Evolutionary conservation across 1,140 invertebrate species (phyloP), one percentile per base, ranked within the genome.

Genomic region (Oncopodura yosiiana): DNA sequence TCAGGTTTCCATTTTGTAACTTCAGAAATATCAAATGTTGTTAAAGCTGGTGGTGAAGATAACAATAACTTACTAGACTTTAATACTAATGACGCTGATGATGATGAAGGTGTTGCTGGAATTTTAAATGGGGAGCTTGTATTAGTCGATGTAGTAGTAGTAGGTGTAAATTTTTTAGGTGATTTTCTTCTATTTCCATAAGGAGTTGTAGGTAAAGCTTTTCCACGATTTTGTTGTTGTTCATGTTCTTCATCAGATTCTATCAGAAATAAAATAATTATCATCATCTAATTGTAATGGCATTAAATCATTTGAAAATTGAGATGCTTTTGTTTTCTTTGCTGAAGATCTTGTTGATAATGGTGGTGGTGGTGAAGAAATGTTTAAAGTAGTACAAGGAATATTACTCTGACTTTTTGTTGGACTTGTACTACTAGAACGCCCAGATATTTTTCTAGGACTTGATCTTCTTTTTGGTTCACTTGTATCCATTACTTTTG

Each of bases 221-320:
- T n/a, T n/a, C n/a, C n/a, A n/a, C n/a, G n/a, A n/a, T n/a, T n/a
- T n/a, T n/a, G n/a, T n/a, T n/a, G 9, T 39, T 39, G 9, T 39
- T 39, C 42, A 19, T 8, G 3, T 6, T 37, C 34, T 38, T 53
- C 50, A 26, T 53, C 42, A n/a, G n/a, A n/a, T n/a, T n/a, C n/a
- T n/a, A 8, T 53, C 50, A 1, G 50, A 53, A 36, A 53, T 44
- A n/a, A 53, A 53, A 32, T 54, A 54, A 16, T 36, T 36, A 0
- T 30, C 26, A 41, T 54, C 52, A 32, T 16, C n/a, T n/a, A 46
- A 19, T 16, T 24, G 9, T 21, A 46, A 29, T 12, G 26, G 2
- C 23, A 24, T 4, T 24, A 21, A 26, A 9, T 37, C 34, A 2
- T 29, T n/a, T 6, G 48, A n/a, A n/a, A n/a, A n/a, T n/a, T n/a